Percentiles rank a stretch among this genome's conserved stretches.
These are phyloP conservation scores for Vanessa cardui DNA, from an alignment of 2,888 invertebrate species.

Conservation along the genomic window DNA sequence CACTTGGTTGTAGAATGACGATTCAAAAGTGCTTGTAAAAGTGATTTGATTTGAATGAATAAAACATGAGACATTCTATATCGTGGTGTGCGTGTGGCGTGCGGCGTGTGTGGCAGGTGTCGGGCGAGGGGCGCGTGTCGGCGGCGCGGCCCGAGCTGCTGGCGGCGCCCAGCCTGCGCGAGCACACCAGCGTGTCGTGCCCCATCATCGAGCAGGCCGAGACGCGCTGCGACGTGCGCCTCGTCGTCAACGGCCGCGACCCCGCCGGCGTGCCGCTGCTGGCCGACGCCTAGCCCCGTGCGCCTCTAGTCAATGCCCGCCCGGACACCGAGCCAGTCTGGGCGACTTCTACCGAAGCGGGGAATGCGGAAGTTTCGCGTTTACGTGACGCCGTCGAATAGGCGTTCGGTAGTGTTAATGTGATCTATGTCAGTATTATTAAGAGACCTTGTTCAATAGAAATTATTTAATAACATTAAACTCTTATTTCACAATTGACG, in stretches of 20 bases:
- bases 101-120: conserved; percentile 77
- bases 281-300: conserved; percentile 56
- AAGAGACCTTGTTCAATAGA: conserved; percentile 77
- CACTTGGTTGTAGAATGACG: too few relatives aligned
- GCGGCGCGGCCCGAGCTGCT: conserved; percentile 59
- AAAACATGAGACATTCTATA: too few relatives aligned
- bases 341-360: neutral
- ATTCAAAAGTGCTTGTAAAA: too few relatives aligned
- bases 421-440: conserved; percentile 81
- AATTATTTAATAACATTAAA: conserved; percentile 83
- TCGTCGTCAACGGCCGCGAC: conserved; percentile 66
- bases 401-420: conserved; percentile 53
- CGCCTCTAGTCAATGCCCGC: conserved; percentile 18
- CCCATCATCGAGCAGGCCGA: conserved; percentile 85
- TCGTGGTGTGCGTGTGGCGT: too few relatives aligned
- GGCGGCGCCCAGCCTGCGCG: conserved; percentile 76
- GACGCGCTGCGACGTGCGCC: conserved; percentile 63
- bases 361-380: neutral
- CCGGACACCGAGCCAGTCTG: neutral
- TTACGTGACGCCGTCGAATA: conserved; percentile 12
- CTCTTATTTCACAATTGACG: conserved; percentile 83
- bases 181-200: conserved; percentile 85
- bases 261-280: conserved; percentile 70
- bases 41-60: too few relatives aligned
- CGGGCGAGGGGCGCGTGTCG: conserved; percentile 82